Conservation (phyloP, 2,113 vertebrate genomes). For the Nematolebias whitei region DNA sequence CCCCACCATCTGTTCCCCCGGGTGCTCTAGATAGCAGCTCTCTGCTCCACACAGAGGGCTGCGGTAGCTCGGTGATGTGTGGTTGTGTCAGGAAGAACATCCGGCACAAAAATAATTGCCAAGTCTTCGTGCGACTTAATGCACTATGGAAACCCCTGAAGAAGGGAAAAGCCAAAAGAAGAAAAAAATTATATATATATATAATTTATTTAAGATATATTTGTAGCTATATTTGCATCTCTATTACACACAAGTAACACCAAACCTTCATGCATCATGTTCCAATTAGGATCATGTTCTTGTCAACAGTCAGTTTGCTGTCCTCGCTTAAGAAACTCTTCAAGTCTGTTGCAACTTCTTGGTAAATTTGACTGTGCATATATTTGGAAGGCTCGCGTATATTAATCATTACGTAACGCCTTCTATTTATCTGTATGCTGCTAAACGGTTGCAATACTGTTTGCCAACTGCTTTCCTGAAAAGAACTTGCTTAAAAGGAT, state of each 20-base stretch:
- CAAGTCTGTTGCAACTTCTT: not conserved
- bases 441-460: not conserved
- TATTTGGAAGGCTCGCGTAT: not conserved
- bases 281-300: not conserved
- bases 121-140: too few relatives aligned
- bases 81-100: too few relatives aligned
- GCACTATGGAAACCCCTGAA: too few relatives aligned
- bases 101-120: too few relatives aligned
- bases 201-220: too few relatives aligned
- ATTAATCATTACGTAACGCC: not conserved
- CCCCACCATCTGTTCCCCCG: too few relatives aligned
- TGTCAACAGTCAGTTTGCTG: not conserved
- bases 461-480: not conserved
- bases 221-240: not conserved
- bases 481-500: not conserved
- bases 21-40: too few relatives aligned
- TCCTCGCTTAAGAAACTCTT: not conserved
- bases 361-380: not conserved
- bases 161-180: too few relatives aligned
- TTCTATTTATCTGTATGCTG: not conserved
- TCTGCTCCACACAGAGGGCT: too few relatives aligned
- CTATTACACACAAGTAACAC: not conserved
- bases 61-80: too few relatives aligned
- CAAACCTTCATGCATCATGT: not conserved
- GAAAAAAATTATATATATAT: too few relatives aligned